Evolutionary conservation across 2,888 invertebrate genomes (phyloP), one percentile per base, ranked within the genome.

Genomic region (Megamerina dolium): DNA sequence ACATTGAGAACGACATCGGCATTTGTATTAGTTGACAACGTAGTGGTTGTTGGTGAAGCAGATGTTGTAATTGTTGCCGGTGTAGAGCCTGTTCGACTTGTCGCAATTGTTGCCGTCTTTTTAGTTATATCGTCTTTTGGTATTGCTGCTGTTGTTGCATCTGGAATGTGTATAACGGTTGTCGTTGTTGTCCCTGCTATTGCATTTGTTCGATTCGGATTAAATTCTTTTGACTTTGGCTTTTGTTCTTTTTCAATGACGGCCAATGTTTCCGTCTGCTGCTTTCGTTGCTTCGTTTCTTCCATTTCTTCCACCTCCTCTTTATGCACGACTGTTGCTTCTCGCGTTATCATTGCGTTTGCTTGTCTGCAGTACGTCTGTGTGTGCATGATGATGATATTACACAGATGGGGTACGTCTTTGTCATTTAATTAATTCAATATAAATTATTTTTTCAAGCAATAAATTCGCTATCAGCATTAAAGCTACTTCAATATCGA

Each of bases 81-180:
- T 23, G 45, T 9, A 26, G 34, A 17, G 6, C n/a, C 4, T 9
- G 9, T n/a, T 18, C 5, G 18, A 18, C 26, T 20, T 23, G 21
- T 21, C 13, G 10, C 19, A 18, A 8, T 29, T 16, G 20, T 18
- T 16, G 20, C 3, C 31, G n/a, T 34, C 6, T 14, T 16, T 18
- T 16, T n/a, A 32, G 9, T 19, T 19, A 18, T 10, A 20, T 41
- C 17, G 21, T 29, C 27, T 29, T 37, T 35, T 27, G 14, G 16
- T 35, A 27, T 35, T 31, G 33, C 49, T 46, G 37, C 45, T 52
- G 48, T 44, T 35, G 47, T 50, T 46, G 52, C 51, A 34, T 46
- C 51, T 53, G 58, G 60, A 58, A 63, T 64, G 58, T 64, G 58
- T 50, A 63, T 58, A 43, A 62, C 57, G 48, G 61, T 60, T 38